Base-by-base conservation (phyloP, 53 echinoderm and acorn worm species). In the Paracentrotus lividus region DNA sequence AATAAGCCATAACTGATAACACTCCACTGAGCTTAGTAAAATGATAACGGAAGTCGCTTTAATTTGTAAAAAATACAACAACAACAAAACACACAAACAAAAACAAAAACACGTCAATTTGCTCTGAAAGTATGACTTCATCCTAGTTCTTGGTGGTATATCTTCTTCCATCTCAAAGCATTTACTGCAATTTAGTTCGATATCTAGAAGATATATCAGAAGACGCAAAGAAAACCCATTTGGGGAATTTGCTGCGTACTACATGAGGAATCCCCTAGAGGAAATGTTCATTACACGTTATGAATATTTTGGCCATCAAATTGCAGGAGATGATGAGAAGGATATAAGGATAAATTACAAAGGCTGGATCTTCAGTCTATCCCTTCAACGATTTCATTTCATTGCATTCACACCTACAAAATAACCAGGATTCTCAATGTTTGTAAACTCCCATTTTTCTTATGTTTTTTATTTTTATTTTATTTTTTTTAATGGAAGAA, bases 251-350 rank as follows among this genome's bases (percentile, higher is more conserved):
- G 44, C 24, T 5, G 44, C 56, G 31, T n/a, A 81, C 36, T 86
- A 32, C 64, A 45, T 44, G 59, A n/a, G 60, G 64, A 42, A 89
- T 8, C 54, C 91, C 75, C 69, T 0, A 7, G 91, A 90, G 75
- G 75, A 72, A 49, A 51, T 53, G 56, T 68, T 49, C 69, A 72
- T 72, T 90, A 90, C 49, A 90, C 69, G 91, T 90, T 90, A 90
- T 90, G 91, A 90, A 90, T 90, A 90, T 90, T 90, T 90, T 90
- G 75, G 91, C 54, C 86, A 86, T 86, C 86, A 86, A 56, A 86
- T 86, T 86, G 86, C 86, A 18, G 38, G 31, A 55, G 32, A 86
- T 86, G 86, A 86, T 34, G 56, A 86, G 34, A 86, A 14, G 86
- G 34, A 55, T 55, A 29, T 86, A 14, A 47, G 86, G 86, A 86